These are phyloP conservation scores for Ancistrus triradiatus DNA, from an alignment of 2,113 vertebrate genomes.

Conservation along the genomic window DNA sequence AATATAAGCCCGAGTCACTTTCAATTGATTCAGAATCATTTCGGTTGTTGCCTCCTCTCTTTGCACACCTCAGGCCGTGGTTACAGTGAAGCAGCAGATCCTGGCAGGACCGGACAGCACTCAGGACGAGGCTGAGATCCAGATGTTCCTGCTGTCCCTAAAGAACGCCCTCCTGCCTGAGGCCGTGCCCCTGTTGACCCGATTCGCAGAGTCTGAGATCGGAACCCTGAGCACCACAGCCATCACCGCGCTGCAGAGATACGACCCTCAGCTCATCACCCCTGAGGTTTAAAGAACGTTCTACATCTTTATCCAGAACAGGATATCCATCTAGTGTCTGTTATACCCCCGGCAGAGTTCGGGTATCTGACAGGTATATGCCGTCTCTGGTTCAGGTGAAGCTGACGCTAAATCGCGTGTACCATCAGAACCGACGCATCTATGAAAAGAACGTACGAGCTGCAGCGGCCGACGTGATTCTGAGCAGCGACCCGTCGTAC, in stretches of 20 bases:
- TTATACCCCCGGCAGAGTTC: no score
- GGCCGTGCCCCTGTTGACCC: constrained; percentile 81
- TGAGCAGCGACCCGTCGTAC: constrained; percentile 83
- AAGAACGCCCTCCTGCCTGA: constrained; percentile 90
- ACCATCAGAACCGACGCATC: constrained; percentile 85
- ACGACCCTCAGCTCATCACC: constrained; percentile 72
- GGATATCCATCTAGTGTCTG: no score
- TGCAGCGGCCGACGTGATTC: constrained; percentile 82
- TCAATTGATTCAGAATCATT: background rate
- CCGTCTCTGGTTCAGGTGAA: constrained; percentile 77
- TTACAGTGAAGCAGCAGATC: constrained; percentile 83
- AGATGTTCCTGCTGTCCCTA: constrained; percentile 85
- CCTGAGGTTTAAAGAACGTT: constrained; percentile 69
- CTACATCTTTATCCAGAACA: background rate
- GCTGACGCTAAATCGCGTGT: constrained; percentile 84
- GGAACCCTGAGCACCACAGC: constrained; percentile 81
- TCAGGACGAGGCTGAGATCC: constrained; percentile 72
- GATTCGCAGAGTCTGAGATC: constrained; percentile 78
- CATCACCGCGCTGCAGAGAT: constrained; percentile 84
- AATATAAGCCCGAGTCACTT: no score
- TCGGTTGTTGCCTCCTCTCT: background rate
- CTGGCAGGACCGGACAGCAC: constrained; percentile 77
- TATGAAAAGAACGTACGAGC: constrained; percentile 89
- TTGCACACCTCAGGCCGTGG: constrained; percentile 72
- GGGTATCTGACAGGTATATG: no score